These are phyloP conservation scores for Drosophila bipectinata DNA, from an alignment of 1,140 invertebrate species.

Conservation along the genomic window DNA sequence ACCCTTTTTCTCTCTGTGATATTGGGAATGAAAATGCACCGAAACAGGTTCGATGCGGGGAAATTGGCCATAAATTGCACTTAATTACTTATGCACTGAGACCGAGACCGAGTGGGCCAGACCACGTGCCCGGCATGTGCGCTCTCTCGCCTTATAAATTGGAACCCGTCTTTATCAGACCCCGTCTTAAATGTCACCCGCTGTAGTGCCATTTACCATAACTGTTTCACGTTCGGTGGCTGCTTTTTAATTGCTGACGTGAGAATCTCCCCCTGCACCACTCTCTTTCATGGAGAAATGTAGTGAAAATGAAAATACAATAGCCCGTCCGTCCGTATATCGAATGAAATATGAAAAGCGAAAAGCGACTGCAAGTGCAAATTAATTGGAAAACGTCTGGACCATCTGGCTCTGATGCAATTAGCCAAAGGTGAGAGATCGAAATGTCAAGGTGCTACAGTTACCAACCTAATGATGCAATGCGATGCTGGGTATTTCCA, in stretches of 20 bases:
- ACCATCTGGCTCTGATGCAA: constrained; percentile 21
- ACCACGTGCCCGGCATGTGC: constrained; percentile 52
- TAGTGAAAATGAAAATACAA: constrained; percentile 40
- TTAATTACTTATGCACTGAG: constrained; percentile 55
- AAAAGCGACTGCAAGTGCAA: constrained; percentile 49
- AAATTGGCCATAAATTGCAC: constrained; percentile 70
- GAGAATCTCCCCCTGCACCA: constrained; percentile 23
- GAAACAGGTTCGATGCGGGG: constrained; percentile 74
- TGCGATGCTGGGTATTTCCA: constrained; percentile 12
- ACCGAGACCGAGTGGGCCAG: constrained; percentile 10
- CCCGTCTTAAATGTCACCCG: neutral
- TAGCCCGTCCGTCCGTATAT: constrained; percentile 17
- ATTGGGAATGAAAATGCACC: constrained; percentile 46
- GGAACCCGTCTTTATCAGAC: constrained; percentile 20
- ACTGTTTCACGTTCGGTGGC: constrained; percentile 36
- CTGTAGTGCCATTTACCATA: constrained; percentile 4
- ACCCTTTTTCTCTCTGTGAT: constrained; percentile 1
- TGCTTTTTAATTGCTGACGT: constrained; percentile 55
- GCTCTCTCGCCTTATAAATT: constrained; percentile 16
- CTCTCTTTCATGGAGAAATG: constrained; percentile 18
- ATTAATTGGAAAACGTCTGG: constrained; percentile 42
- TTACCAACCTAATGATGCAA: constrained; percentile 1
- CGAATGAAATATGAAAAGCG: constrained; percentile 15
- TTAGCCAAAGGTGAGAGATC: constrained; percentile 28
- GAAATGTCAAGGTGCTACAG: constrained; percentile 15